These are phyloP conservation scores for Equus quagga DNA, from an alignment of 2,113 vertebrate genomes.

Conservation along the genomic window DNA sequence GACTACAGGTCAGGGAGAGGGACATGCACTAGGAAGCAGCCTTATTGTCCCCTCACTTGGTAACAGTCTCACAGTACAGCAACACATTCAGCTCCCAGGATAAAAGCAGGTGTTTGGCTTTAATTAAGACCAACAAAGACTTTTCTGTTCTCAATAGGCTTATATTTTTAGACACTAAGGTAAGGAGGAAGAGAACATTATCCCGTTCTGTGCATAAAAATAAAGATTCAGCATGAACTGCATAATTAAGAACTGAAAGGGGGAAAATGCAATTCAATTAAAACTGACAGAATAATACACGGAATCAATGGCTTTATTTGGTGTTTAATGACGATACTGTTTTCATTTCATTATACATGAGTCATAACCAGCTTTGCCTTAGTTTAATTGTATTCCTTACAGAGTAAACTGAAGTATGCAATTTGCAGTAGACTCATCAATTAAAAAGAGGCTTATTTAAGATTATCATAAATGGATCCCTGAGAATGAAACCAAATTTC, in stretches of 20 bases:
- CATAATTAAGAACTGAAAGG: slow-evolving; percentile 82
- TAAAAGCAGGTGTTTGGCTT: slow-evolving; percentile 79
- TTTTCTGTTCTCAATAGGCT: slow-evolving; percentile 69
- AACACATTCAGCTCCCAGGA: slow-evolving; percentile 72
- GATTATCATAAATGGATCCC: slow-evolving; percentile 68
- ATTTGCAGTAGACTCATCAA: slow-evolving; percentile 75
- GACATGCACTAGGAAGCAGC: background rate
- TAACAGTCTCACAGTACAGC: slow-evolving; percentile 57
- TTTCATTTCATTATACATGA: slow-evolving; percentile 83
- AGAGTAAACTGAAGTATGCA: slow-evolving; percentile 81
- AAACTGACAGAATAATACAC: slow-evolving; percentile 82
- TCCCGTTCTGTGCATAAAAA: slow-evolving; percentile 79
- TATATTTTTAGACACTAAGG: slow-evolving; percentile 80
- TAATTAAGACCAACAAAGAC: slow-evolving; percentile 84
- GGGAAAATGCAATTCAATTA: slow-evolving; percentile 79
- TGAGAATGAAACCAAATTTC: slow-evolving; percentile 49
- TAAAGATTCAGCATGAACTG: slow-evolving; percentile 80
- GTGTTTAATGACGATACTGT: slow-evolving; percentile 84
- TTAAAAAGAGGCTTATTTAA: slow-evolving; percentile 80
- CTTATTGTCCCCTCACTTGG: slow-evolving; percentile 44
- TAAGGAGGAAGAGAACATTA: slow-evolving; percentile 78
- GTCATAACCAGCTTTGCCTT: slow-evolving; percentile 80
- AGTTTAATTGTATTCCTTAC: slow-evolving; percentile 78
- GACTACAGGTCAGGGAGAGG: background rate
- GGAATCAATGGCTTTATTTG: slow-evolving; percentile 87